phyloP scores from a whole-genome alignment of 1,140 invertebrate species.

The Macrobrachium nipponense region DNA sequence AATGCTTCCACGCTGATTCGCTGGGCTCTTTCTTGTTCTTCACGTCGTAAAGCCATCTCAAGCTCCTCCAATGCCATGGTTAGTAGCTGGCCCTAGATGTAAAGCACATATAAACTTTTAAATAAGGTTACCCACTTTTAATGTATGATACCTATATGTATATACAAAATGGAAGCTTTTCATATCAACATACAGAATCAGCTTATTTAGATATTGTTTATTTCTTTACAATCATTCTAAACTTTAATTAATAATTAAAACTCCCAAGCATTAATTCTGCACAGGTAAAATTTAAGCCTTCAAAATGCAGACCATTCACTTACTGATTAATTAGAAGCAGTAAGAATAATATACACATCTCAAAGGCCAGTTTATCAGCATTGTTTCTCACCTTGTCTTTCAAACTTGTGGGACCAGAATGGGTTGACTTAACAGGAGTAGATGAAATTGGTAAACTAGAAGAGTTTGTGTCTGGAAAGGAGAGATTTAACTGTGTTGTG shows the following conservation, averaged over 20 bases:
- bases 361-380: background rate
- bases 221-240: too few species aligned
- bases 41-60: slow-evolving; percentile 42
- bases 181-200: too few species aligned
- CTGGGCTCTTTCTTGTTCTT: slow-evolving; percentile 45
- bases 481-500: slow-evolving; percentile 22
- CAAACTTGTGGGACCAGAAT: slow-evolving; percentile 8
- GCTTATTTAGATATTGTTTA: too few species aligned
- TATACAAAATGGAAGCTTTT: too few species aligned
- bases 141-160: too few species aligned
- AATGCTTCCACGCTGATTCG: slow-evolving; percentile 30
- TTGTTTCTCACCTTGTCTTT: slow-evolving; percentile 7
- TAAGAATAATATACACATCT: background rate
- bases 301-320: slow-evolving; percentile 18
- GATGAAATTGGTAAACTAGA: background rate
- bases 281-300: too few species aligned
- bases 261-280: too few species aligned
- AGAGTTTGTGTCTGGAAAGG: background rate
- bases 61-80: slow-evolving; percentile 45
- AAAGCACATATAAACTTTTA: too few species aligned
- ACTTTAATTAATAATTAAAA: too few species aligned
- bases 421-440: slow-evolving; percentile 30
- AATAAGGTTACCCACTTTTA: too few species aligned
- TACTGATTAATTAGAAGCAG: background rate
- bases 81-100: slow-evolving; percentile 44